These are phyloP conservation scores for Tenrec ecaudatus DNA, from an alignment of 2,113 vertebrate species.

Conservation along the genomic window DNA sequence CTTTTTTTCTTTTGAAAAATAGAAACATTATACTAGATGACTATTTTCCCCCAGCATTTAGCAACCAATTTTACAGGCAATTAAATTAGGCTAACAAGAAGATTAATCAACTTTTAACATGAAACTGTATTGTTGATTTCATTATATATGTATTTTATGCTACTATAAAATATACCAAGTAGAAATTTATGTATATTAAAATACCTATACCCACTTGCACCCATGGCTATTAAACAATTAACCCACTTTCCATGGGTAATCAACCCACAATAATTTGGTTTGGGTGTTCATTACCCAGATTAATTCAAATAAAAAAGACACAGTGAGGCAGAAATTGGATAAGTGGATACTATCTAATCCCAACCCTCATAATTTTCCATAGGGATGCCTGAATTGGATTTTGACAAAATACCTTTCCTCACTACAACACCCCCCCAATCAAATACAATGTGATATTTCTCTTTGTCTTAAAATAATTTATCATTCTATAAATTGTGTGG, in stretches of 20 bases:
- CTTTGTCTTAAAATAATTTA: constrained; percentile 70
- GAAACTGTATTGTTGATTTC: constrained; percentile 81
- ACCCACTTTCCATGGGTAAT: constrained; percentile 84
- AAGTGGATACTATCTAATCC: constrained; percentile 82
- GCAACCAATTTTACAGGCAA: constrained; percentile 84
- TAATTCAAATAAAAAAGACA: constrained; percentile 83
- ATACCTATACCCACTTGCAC: constrained; percentile 79
- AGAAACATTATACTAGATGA: constrained; percentile 77
- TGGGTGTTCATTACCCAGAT: constrained; percentile 85
- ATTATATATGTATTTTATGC: constrained; percentile 74
- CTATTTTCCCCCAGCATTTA: constrained; percentile 76
- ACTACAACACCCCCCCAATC: constrained; percentile 58
- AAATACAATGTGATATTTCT: constrained; percentile 65
- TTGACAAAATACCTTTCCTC: constrained; percentile 74
- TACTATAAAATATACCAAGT: constrained; percentile 78
- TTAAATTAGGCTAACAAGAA: constrained; percentile 82
- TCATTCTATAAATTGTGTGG: constrained; percentile 54
- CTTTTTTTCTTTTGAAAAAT: constrained; percentile 46
- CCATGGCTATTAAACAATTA: constrained; percentile 85
- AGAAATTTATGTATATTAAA: constrained; percentile 79
- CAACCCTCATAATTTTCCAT: constrained; percentile 78
- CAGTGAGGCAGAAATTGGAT: constrained; percentile 83
- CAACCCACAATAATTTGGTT: constrained; percentile 85
- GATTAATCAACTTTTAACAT: constrained; percentile 82
- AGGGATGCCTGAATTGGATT: constrained; percentile 81